These are phyloP conservation scores for Hypanus sabinus DNA, from an alignment of 2,113 vertebrate species.

Conservation along the genomic window DNA sequence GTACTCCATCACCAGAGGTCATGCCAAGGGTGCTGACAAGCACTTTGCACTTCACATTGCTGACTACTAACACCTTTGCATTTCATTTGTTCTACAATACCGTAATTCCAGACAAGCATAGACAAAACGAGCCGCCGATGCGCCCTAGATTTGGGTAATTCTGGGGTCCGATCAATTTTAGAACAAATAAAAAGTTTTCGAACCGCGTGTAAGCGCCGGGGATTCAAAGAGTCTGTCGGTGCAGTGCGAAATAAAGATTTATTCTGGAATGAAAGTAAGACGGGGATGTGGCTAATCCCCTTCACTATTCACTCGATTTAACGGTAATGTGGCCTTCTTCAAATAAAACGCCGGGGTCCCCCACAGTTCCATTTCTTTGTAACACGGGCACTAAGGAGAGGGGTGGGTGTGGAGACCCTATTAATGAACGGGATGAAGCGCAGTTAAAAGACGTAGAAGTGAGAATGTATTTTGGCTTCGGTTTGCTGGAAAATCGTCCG, in stretches of 20 bases:
- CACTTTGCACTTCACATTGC: background rate
- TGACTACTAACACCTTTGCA: background rate
- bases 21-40: background rate
- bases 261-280: conserved; percentile 29
- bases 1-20: background rate
- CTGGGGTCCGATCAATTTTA: background rate
- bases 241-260: conserved; percentile 30
- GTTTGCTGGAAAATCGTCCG: background rate
- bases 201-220: background rate
- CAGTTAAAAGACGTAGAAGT: conserved; percentile 11
- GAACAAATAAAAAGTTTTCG: background rate
- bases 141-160: background rate
- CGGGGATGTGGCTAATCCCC: conserved; percentile 31
- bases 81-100: background rate
- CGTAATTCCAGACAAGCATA: background rate
- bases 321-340: conserved; percentile 26
- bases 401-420: background rate
- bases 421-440: conserved; percentile 20
- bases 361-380: conserved; percentile 2
- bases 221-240: background rate
- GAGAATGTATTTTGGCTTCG: background rate
- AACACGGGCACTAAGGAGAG: background rate
- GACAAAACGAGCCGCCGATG: background rate
- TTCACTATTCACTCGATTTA: conserved; percentile 7
- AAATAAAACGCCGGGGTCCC: background rate